Evolutionary conservation across 64 coral and sea anemone species (phyloP).

Genomic region (Cladopsammia gracilis): DNA sequence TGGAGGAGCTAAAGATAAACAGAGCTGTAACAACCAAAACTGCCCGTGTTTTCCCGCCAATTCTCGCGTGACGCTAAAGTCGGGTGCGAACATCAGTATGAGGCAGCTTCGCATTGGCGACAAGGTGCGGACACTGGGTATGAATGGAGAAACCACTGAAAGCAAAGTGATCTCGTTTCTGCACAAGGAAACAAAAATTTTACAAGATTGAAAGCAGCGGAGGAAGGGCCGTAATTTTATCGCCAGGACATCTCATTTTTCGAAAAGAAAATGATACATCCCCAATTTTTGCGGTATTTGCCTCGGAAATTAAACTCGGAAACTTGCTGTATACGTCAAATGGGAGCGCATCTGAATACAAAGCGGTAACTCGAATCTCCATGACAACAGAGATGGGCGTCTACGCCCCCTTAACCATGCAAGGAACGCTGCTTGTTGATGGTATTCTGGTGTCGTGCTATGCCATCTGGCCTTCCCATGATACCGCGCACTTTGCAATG

Average conservation of each 20-base stretch:
- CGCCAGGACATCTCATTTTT: slow-evolving; percentile 65
- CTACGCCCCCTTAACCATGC: slow-evolving; percentile 88
- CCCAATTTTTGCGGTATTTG: slow-evolving; percentile 31
- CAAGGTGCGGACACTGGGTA: slow-evolving; percentile 62
- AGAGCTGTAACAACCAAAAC: neutral
- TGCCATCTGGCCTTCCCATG: slow-evolving; percentile 85
- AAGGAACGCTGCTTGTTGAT: slow-evolving; percentile 88
- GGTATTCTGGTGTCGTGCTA: slow-evolving; percentile 88
- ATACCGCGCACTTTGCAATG: slow-evolving; percentile 77
- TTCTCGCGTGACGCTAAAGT: slow-evolving; percentile 20
- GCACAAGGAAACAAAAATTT: slow-evolving; percentile 46
- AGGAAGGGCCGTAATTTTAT: slow-evolving; percentile 24
- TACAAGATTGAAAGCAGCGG: slow-evolving; percentile 6
- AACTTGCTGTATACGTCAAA: neutral
- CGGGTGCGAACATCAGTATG: slow-evolving; percentile 39
- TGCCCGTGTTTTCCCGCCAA: slow-evolving; percentile 70
- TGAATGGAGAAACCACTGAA: slow-evolving; percentile 15
- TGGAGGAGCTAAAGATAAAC: neutral
- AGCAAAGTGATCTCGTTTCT: slow-evolving; percentile 79
- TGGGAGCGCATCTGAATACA: neutral
- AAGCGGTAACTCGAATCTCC: slow-evolving; percentile 31
- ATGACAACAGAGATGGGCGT: slow-evolving; percentile 62
- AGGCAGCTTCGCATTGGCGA: slow-evolving; percentile 47
- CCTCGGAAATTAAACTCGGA: slow-evolving; percentile 61
- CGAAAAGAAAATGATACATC: neutral